phyloP scores from a whole-genome alignment of 1,140 invertebrate genomes.

The Melipona quadrifasciata region DNA sequence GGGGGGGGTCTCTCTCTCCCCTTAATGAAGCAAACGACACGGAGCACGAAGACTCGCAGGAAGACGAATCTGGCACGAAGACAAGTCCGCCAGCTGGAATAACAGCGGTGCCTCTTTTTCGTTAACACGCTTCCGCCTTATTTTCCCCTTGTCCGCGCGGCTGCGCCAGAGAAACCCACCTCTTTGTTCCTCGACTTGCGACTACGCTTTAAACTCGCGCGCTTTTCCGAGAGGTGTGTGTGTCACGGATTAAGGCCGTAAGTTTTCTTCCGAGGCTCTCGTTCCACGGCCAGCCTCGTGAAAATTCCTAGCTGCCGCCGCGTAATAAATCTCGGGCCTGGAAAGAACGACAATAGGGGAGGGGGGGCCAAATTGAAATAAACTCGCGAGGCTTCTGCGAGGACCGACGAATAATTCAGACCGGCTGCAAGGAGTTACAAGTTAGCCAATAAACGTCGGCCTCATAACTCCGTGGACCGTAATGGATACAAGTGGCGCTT shows the following conservation, averaged over 20 bases:
- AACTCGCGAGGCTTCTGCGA: conserved; percentile 68
- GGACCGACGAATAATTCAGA: conserved; percentile 71
- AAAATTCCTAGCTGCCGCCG: conserved; percentile 41
- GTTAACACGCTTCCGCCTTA: conserved; percentile 55
- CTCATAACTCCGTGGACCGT: conserved; percentile 67
- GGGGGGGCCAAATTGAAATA: conserved; percentile 71
- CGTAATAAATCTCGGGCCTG: conserved; percentile 53
- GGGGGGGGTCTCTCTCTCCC: not conserved
- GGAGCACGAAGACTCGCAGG: too few species aligned
- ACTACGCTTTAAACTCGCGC: conserved; percentile 40
- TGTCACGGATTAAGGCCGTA: conserved; percentile 56
- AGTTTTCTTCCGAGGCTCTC: not conserved
- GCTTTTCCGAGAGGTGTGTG: not conserved
- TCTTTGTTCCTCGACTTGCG: conserved; percentile 47
- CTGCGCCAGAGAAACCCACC: conserved; percentile 26
- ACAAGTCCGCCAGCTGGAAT: conserved; percentile 25
- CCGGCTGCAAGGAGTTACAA: conserved; percentile 69
- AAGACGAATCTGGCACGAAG: conserved; percentile 22
- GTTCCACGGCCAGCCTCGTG: not conserved
- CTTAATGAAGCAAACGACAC: conserved; percentile 15
- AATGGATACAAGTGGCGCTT: conserved; percentile 64
- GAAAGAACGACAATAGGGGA: conserved; percentile 6
- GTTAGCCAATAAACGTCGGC: conserved; percentile 73
- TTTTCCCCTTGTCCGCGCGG: conserved; percentile 17
- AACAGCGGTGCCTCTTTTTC: conserved; percentile 42